A percentile compares a stretch with the other conserved stretches of the same genome.
phyloP scores from a whole-genome alignment of 2,888 invertebrate species.

The Ormyrus pomaceus region DNA sequence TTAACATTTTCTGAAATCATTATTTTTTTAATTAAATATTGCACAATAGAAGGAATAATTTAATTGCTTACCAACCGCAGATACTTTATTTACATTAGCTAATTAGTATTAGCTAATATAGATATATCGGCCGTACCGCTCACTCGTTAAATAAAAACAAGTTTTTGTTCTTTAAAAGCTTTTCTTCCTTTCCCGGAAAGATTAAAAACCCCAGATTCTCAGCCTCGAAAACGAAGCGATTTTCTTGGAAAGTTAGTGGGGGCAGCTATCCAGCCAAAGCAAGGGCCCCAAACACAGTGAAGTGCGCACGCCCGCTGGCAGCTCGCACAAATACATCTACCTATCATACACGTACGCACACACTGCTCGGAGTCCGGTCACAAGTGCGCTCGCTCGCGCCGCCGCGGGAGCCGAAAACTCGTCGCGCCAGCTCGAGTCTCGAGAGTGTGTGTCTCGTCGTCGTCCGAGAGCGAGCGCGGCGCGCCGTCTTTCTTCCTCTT shows the following conservation, averaged over 20 bases:
- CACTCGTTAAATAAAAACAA: too few species aligned
- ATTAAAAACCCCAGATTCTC: too few species aligned
- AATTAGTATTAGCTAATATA: too few species aligned
- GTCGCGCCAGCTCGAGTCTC: conserved; percentile 1
- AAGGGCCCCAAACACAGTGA: conserved; percentile 53
- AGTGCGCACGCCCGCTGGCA: conserved; percentile 39
- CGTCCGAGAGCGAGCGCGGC: background rate
- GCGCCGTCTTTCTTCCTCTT: background rate
- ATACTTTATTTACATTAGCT: too few species aligned
- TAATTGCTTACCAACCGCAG: too few species aligned
- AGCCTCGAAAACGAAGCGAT: background rate
- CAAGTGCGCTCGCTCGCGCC: background rate
- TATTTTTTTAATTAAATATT: too few species aligned
- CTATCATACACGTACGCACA: background rate
- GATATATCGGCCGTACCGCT: too few species aligned
- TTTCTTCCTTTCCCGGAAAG: too few species aligned
- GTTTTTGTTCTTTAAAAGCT: too few species aligned
- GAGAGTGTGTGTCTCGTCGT: conserved; percentile 25
- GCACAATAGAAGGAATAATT: too few species aligned
- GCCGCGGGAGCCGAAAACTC: background rate
- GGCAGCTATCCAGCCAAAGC: conserved; percentile 26
- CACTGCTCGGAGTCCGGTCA: background rate
- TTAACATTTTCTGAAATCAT: too few species aligned
- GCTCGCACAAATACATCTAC: background rate
- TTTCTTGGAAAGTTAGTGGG: conserved; percentile 7